Base-by-base conservation (phyloP, 1,140 invertebrate genomes). In the Wiebesia pumilae region DNA sequence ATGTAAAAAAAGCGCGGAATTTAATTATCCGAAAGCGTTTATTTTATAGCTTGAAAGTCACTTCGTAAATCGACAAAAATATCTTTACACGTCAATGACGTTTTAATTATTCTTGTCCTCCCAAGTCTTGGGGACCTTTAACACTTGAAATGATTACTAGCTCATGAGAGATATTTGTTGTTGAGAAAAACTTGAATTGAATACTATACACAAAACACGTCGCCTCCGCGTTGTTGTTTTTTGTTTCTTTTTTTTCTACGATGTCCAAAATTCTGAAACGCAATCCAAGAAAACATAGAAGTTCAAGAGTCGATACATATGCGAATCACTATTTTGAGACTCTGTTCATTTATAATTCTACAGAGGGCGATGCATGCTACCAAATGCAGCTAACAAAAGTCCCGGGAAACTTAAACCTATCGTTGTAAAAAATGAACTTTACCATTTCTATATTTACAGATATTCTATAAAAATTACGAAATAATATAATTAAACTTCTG, bases 51-150 rank as follows among this genome's bases (percentile, higher is more conserved):
- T 3, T 19, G 24, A 71, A 12, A 35, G 33, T 30, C 69, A 75
- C 38, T 75, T 43, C 38, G 21, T 43, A 75, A 54, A 10, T 14
- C 47, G 47, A 54, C 77, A 79, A 79, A 54, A 51, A 54, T 79
- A 35, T 21, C 30, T 9, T 79, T 54, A n/a, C 33, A 35, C n/a
- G 43, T 79, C 77, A 38, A 51, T 79, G 43, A 79, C 77, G 77
- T 33, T 79, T 6, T 54, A 21, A 54, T 51, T 47, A 51, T 79
- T 54, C 47, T 75, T 79, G 40, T 21, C 47, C n/a, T 33, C 4
- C n/a, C 33, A 9, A 27, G 3, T 33, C 12, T 19, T 35, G 10
- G 16, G 58, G 24, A 30, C 14, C 7, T 54, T 54, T 79, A n/a
- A n/a, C 1, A 79, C n/a, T 54, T 58, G 30, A 16, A 58, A 10